These are phyloP conservation scores for Brenthis daphne DNA, from an alignment of 2,888 invertebrate species.

Conservation along the genomic window DNA sequence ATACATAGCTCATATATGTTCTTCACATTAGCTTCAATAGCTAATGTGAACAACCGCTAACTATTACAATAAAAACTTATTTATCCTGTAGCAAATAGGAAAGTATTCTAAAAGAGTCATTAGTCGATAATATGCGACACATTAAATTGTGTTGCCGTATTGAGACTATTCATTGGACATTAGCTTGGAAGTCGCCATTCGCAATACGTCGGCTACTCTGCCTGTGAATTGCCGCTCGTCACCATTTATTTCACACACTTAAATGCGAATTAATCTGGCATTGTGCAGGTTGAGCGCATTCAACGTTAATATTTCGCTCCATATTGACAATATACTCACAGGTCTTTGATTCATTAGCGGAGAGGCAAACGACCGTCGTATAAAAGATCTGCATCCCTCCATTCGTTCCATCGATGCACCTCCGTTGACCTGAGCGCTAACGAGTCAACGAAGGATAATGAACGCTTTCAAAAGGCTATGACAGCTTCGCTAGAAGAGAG, in stretches of 20 bases:
- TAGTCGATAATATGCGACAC: constrained; percentile 35
- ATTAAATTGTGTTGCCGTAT: constrained; percentile 43
- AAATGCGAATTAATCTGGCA: constrained; percentile 74
- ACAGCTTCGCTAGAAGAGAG: constrained; percentile 57
- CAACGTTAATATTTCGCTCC: constrained; percentile 70
- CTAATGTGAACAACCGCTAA: background rate
- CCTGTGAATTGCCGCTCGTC: constrained; percentile 45
- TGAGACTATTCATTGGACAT: constrained; percentile 44
- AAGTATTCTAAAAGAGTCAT: constrained; percentile 30
- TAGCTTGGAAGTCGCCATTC: constrained; percentile 44
- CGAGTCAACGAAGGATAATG: constrained; percentile 73
- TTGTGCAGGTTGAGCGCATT: constrained; percentile 60
- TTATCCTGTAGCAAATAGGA: constrained; percentile 17
- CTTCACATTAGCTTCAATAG: constrained; percentile 1
- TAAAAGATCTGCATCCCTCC: constrained; percentile 73
- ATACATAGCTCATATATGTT: background rate
- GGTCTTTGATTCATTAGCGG: constrained; percentile 76
- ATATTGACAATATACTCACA: constrained; percentile 75
- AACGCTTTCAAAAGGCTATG: constrained; percentile 68
- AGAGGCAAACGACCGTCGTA: constrained; percentile 71
- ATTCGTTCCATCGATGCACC: constrained; percentile 71
- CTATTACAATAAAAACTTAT: constrained; percentile 12
- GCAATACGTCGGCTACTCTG: constrained; percentile 34
- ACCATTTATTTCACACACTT: constrained; percentile 72
- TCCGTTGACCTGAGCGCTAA: constrained; percentile 69